Percentiles rank a stretch among this genome's conserved stretches.
These are phyloP conservation scores for Dunckerocampus dactyliophorus DNA, from an alignment of 2,113 vertebrate species.

Conservation along the genomic window DNA sequence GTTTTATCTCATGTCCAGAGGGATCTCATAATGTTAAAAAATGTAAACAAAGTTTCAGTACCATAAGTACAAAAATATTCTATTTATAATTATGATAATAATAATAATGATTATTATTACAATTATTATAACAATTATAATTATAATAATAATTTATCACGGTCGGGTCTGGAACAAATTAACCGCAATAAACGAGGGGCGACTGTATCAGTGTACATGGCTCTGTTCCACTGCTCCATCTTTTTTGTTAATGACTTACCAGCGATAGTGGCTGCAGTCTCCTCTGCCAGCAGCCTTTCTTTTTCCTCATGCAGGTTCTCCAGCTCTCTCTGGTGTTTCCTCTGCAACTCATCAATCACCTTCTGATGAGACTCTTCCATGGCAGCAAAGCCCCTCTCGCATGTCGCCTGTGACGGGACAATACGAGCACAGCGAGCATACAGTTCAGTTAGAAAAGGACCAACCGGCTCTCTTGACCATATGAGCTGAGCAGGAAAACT, in stretches of 20 bases:
- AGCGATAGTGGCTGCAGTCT: constrained; percentile 78
- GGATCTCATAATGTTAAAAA: too few relatives aligned
- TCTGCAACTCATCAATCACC: constrained; percentile 77
- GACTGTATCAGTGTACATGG: too few relatives aligned
- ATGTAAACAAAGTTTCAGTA: too few relatives aligned
- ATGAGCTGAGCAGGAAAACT: constrained; percentile 11
- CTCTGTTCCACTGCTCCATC: background rate
- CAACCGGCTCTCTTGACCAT: constrained; percentile 27
- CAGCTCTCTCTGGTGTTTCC: constrained; percentile 79
- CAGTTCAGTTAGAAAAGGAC: constrained; percentile 1
- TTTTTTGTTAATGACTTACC: constrained; percentile 49
- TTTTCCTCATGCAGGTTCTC: constrained; percentile 79
- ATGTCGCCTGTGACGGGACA: constrained; percentile 67
- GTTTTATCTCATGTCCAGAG: too few relatives aligned
- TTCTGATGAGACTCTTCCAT: constrained; percentile 83
- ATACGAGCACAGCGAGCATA: constrained; percentile 22
- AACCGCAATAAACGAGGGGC: too few relatives aligned
- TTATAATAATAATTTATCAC: too few relatives aligned
- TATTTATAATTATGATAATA: too few relatives aligned
- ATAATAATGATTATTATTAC: too few relatives aligned
- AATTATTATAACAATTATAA: too few relatives aligned
- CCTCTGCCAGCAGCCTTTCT: constrained; percentile 74
- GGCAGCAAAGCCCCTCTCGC: constrained; percentile 76
- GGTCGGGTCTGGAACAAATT: too few relatives aligned
- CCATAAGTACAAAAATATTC: too few relatives aligned